phyloP scores from a whole-genome alignment of 2,113 vertebrate species.

The Oreochromis niloticus region DNA sequence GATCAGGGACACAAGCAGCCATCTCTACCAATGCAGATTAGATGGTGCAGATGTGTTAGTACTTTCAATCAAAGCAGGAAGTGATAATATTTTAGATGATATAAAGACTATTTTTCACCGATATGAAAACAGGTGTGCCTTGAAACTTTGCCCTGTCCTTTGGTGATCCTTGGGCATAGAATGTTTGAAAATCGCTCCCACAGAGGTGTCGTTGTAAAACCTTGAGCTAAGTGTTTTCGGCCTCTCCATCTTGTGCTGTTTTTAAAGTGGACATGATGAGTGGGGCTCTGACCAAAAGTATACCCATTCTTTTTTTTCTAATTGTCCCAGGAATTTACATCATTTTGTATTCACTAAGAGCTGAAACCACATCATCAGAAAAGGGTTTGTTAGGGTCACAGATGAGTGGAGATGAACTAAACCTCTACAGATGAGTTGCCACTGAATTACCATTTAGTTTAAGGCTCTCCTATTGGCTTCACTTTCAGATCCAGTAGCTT shows the following conservation, averaged over 20 bases:
- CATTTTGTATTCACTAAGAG: not conserved
- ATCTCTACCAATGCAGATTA: fast-evolving
- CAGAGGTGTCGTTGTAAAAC: not conserved
- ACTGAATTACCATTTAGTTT: not conserved
- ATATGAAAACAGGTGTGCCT: not conserved
- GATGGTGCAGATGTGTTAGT: not conserved
- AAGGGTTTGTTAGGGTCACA: not conserved
- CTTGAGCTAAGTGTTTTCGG: fast-evolving
- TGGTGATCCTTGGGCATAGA: not conserved
- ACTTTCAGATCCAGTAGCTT: not conserved
- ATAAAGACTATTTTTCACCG: not conserved
- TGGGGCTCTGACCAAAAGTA: not conserved
- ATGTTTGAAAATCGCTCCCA: not conserved
- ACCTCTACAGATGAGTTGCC: not conserved
- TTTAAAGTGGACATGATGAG: not conserved
- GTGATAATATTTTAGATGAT: not conserved
- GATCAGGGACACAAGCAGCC: not conserved
- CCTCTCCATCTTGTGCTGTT: not conserved
- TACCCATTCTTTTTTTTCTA: not conserved
- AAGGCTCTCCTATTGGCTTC: not conserved
- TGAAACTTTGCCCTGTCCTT: not conserved
- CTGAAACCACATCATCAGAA: not conserved
- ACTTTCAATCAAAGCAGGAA: not conserved
- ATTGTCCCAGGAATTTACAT: not conserved
- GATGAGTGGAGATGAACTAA: not conserved